A percentile compares a stretch with the other conserved stretches of the same genome.
Evolutionary conservation across 1,140 invertebrate genomes (phyloP).

Genomic region (Orius laevigatus): DNA sequence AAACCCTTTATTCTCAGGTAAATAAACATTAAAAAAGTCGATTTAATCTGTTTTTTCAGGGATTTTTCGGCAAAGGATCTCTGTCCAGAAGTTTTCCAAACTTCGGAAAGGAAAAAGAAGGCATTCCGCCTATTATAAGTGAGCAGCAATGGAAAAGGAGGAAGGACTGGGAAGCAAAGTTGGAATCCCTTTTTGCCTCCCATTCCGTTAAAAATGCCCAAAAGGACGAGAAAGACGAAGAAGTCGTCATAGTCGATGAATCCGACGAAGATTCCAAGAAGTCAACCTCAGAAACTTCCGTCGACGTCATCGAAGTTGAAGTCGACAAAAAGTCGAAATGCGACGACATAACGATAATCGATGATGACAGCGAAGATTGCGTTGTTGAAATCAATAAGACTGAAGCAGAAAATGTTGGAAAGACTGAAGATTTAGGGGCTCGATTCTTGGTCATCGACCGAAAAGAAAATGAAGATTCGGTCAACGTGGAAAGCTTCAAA

Average conservation of each 20-base stretch:
- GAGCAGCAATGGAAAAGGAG: slow-evolving; percentile 24
- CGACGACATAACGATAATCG: slow-evolving; percentile 1
- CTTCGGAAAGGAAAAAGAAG: slow-evolving; percentile 27
- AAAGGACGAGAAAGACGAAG: neutral
- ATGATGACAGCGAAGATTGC: neutral
- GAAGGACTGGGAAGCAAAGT: slow-evolving; percentile 20
- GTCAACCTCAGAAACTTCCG: neutral
- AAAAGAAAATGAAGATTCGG: neutral
- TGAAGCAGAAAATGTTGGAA: slow-evolving; percentile 8
- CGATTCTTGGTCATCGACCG: neutral
- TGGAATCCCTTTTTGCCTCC: neutral
- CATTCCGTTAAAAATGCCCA: neutral
- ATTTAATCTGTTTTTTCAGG: slow-evolving; percentile 25
- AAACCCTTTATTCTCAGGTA: too few relatives aligned
- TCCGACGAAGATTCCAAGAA: neutral
- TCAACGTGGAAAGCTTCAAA: slow-evolving; percentile 28
- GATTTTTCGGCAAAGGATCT: slow-evolving; percentile 57
- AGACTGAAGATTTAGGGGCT: neutral
- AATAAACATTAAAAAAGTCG: neutral
- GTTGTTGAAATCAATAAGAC: neutral
- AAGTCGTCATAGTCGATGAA: neutral
- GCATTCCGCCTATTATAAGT: slow-evolving; percentile 31
- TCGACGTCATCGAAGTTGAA: neutral
- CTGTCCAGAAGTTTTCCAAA: slow-evolving; percentile 40
- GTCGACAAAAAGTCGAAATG: neutral